phyloP scores from a whole-genome alignment of 2,888 invertebrate species.

The Chloromyia formosa region DNA sequence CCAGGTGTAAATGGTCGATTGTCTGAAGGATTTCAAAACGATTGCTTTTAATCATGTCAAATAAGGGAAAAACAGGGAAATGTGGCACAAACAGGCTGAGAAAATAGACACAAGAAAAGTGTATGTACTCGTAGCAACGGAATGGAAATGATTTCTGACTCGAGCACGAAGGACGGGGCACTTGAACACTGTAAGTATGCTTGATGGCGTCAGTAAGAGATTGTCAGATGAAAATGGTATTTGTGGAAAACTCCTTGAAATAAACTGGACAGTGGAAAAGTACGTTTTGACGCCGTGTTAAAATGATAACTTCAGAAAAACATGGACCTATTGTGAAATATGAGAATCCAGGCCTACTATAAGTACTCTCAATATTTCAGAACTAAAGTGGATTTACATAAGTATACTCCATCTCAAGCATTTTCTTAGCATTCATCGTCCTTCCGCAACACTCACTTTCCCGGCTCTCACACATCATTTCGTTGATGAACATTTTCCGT shows the following conservation, averaged over 20 bases:
- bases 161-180: too few relatives aligned
- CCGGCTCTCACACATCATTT: not conserved
- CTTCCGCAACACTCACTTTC: not conserved
- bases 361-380: too few relatives aligned
- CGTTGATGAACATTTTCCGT: constrained; percentile 5
- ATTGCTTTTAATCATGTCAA: constrained; percentile 42
- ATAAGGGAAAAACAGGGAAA: not conserved
- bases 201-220: too few relatives aligned
- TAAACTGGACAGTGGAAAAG: too few relatives aligned
- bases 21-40: constrained; percentile 41
- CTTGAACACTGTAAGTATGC: too few relatives aligned
- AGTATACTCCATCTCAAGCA: not conserved
- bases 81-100: not conserved
- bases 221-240: too few relatives aligned
- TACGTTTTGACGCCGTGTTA: too few relatives aligned
- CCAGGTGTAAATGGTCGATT: constrained; percentile 37
- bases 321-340: not conserved
- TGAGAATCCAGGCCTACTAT: not conserved
- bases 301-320: not conserved
- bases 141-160: not conserved
- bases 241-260: too few relatives aligned
- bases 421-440: not conserved
- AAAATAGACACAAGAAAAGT: not conserved
- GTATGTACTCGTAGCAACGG: not conserved
- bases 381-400: too few relatives aligned